Evolutionary conservation across 2,113 vertebrate genomes (phyloP).

Genomic region (Etheostoma cragini): DNA sequence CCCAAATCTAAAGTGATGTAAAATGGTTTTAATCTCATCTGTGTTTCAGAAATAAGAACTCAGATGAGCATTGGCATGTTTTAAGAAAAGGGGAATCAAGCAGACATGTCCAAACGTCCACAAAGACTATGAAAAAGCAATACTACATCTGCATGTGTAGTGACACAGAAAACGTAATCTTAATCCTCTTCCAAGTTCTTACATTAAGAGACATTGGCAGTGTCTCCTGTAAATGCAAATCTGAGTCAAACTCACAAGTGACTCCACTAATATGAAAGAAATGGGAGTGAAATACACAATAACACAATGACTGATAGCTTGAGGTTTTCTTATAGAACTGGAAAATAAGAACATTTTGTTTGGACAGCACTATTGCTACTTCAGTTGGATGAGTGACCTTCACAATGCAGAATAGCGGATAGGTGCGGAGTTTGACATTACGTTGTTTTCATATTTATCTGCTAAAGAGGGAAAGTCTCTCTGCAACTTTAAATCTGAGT

Average conservation of each 20-base stretch:
- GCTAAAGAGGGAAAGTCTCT: background rate
- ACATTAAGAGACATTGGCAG: background rate
- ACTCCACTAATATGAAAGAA: background rate
- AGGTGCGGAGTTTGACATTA: background rate
- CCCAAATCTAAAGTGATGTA: conserved; percentile 3
- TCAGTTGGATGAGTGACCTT: background rate
- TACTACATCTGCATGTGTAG: background rate
- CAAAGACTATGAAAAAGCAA: background rate
- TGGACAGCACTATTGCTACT: background rate
- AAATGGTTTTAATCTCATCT: background rate
- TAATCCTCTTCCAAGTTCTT: conserved; percentile 8
- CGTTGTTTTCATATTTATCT: background rate
- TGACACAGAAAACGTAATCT: background rate
- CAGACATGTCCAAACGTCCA: background rate
- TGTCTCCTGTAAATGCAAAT: conserved; percentile 7
- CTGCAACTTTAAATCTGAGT: background rate
- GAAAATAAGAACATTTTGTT: background rate
- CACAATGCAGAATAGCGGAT: background rate
- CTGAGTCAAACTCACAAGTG: background rate
- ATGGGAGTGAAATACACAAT: background rate
- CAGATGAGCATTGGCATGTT: conserved; percentile 17
- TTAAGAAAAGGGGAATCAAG: background rate
- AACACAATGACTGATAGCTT: background rate
- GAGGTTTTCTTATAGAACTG: background rate
- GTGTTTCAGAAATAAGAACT: background rate